Evolutionary conservation across 2,888 invertebrate genomes (phyloP), one percentile per base, ranked within the genome.

Genomic region (Drosophila infuscata): DNA sequence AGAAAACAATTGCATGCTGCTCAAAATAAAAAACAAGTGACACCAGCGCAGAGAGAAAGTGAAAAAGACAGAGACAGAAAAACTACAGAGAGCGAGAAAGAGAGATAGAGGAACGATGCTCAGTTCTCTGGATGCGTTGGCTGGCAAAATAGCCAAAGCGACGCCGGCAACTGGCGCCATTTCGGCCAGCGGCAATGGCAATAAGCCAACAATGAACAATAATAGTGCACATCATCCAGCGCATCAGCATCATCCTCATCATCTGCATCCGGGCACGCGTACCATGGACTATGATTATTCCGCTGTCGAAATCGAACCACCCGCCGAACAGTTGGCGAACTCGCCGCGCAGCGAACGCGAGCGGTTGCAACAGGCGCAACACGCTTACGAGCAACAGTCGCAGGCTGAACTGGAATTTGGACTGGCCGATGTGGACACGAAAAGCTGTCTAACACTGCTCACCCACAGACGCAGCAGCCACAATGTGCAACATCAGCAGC

Each of bases 121-220:
- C 94, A 96, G 97, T 94, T 96, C 97, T 90, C 94, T 97, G 94
- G 97, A 97, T 95, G 96, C 96, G 93, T 95, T 97, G 94, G 97
- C 97, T 94, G 97, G 97, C 93, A 97, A 97, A 94, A 96, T 97
- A 93, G 97, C 97, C 72, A 89, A 89, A 93, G 87, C 85, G 71
- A 86, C 90, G 64, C 97, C 97, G 92, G 96, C 96, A 94, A 95
- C 94, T 93, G 85, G 90, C 9, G 85, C 85, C 56, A 81, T 76
- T 9, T 49, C 83, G 57, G 81, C 73, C 57, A 81, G 64, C 43
- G 95, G 91, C 69, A 92, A 90, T 62, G 83, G 81, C 76, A 76
- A 79, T 36, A 81, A 88, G 73, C 73, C 89, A 56, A 78, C 78
- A 35, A 84, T 76, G 67, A 80, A 80, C 30, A 57, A 20, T 15